A percentile compares a stretch with the other conserved stretches of the same genome.
Evolutionary conservation across 2,113 vertebrate genomes (phyloP).

Genomic region (Sturnus vulgaris): DNA sequence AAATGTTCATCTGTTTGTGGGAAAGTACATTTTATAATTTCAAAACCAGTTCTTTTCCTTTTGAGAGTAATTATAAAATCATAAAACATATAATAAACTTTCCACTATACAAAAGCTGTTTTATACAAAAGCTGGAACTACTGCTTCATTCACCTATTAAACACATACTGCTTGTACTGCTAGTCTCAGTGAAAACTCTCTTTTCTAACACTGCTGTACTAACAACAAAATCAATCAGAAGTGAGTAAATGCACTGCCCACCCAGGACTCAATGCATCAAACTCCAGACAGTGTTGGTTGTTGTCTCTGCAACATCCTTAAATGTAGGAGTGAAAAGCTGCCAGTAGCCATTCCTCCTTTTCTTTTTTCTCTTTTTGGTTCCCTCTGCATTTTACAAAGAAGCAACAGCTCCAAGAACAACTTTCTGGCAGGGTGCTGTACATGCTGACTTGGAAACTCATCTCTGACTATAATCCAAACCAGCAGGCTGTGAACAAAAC

Average conservation of each 20-base stretch:
- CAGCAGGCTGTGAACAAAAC: conserved; percentile 49
- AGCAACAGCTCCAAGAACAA: conserved; percentile 39
- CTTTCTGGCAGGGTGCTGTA: conserved; percentile 19
- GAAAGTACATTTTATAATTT: neutral
- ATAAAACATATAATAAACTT: neutral
- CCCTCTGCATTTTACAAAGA: neutral
- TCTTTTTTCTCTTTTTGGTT: accelerated
- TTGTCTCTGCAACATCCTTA: neutral
- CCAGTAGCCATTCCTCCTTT: neutral
- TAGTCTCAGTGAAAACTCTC: neutral
- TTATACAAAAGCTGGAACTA: neutral
- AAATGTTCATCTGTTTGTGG: neutral
- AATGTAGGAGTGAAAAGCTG: neutral
- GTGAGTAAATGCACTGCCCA: neutral
- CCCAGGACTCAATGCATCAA: neutral
- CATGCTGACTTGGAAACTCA: conserved; percentile 31
- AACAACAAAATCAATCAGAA: neutral
- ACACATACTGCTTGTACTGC: neutral
- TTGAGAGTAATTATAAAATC: neutral
- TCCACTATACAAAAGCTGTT: neutral
- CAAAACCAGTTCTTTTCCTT: neutral
- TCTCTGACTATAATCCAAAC: conserved; percentile 57
- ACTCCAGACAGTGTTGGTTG: neutral
- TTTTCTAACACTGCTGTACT: neutral
- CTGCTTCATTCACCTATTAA: neutral